A percentile compares a stretch with the other conserved stretches of the same genome.
These are phyloP conservation scores for Leptestheria dahalacensis DNA, from an alignment of 1,140 invertebrate genomes.

Conservation along the genomic window DNA sequence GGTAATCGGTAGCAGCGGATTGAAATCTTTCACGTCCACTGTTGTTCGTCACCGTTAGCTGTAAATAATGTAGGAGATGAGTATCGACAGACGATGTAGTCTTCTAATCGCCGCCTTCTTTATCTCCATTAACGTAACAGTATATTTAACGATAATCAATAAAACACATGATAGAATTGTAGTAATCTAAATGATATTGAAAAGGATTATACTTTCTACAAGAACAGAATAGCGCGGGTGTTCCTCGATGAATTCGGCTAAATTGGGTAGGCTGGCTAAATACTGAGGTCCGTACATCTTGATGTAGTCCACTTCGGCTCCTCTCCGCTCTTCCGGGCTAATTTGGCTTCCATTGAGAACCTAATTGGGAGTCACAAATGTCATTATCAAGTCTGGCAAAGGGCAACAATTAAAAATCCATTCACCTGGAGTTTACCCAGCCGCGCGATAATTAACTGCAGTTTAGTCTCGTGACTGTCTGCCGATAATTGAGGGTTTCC, in stretches of 20 bases:
- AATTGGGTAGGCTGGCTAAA: conserved; percentile 32
- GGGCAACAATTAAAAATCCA: too few relatives aligned
- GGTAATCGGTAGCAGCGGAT: neutral
- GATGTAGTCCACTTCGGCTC: conserved; percentile 76
- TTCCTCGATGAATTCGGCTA: conserved; percentile 24
- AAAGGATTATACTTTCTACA: conserved; percentile 34
- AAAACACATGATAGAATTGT: neutral
- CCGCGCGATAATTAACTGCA: conserved; percentile 58
- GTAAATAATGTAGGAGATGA: conserved; percentile 5
- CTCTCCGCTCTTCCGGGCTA: conserved; percentile 46
- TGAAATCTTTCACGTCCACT: neutral
- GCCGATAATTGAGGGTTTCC: conserved; percentile 53
- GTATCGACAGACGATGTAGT: neutral
- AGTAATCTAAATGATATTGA: neutral
- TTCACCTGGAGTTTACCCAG: conserved; percentile 43
- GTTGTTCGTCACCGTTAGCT: neutral
- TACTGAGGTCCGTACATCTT: conserved; percentile 61
- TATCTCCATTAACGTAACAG: neutral
- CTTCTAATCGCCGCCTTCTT: conserved; percentile 4
- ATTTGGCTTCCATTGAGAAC: conserved; percentile 50
- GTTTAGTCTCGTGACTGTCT: conserved; percentile 47
- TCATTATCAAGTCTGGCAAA: too few relatives aligned
- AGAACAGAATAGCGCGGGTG: conserved; percentile 56
- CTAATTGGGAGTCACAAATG: too few relatives aligned
- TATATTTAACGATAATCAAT: neutral